Evolutionary conservation across 2,113 vertebrate genomes (phyloP), one percentile per base, ranked within the genome.

Genomic region (Bothrops jararaca): DNA sequence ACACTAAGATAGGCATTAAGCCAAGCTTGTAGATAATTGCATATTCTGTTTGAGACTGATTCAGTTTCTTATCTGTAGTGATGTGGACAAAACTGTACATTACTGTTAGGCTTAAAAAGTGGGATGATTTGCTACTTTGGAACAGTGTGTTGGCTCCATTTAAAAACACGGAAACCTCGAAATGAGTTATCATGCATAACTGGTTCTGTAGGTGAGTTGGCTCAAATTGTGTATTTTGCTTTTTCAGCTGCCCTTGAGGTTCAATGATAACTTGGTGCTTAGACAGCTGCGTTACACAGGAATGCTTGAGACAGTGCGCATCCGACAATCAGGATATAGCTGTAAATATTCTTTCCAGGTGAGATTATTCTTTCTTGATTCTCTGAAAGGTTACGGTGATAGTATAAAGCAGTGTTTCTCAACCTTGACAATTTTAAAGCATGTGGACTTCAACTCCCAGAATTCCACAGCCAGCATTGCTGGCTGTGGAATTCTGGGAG

Each of bases 271-370:
- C 93, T 97, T 99, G 97, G 99, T 99, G 95, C 98, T 99, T 87
- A 98, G 99, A 97, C 99, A 99, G 97, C 98, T 99, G 95, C 98
- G 99, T 0, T 99, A 99, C 96, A 99, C 99, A 0, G 99, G 99
- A 80, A 99, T 99, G 99, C 97, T 99, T 97, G 99, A 99, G 97
- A 99, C 99, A 0, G 99, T 99, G 91, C 98, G 98, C 95, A 99
- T 99, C 94, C 98, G 99, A 90, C 99, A 99, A 89, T 99, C 99
- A 0, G 99, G 99, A 92, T 99, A 99, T 97, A 99, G 99, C 96
- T 98, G 98, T 97, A 99, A 99, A 92, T 99, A 99, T 95, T 98
- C 97, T 95, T 99, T 99, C 95, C 98, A 99, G 99, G 99, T 99
- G 95, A 97, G 80, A 91, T 26, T 57, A 48, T 57, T 86, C 93